Base-by-base conservation (phyloP, 2,113 vertebrate species). In the Gila orcuttii region DNA sequence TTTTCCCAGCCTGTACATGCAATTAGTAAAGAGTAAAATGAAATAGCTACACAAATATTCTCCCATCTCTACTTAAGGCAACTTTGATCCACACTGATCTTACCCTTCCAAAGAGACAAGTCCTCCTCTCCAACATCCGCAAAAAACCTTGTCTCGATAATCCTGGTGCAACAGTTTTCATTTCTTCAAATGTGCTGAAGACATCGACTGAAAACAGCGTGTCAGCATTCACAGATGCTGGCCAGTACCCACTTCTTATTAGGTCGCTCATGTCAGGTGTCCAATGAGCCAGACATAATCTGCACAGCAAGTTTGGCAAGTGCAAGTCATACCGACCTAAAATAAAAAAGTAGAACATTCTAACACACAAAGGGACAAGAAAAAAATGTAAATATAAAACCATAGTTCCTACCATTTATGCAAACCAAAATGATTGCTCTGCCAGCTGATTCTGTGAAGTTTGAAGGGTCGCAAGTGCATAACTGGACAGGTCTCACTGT, bases 261-360 rank as follows among this genome's bases (percentile, higher is more conserved):
- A 71, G 28, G 69, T 84, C 47, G 19, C 47, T 66, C 62, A 66
- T 66, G 62, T 66, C 64, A 69, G 81, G 59, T 83, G 36, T 73
- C 42, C 81, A 47, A 19, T 28, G n/a, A 55, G 81, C 81, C 62
- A 47, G 66, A 45, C 50, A 57, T 83, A 21, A 31, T 50, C 28
- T 66, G 13, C 28, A 66, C 62, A 66, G 13, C 64, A 66, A 15
- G 5, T 33, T 31, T 66, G 64, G 28, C 64, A 66, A 66, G 28
- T 66, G 28, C 64, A 66, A 33, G 31, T 66, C 64, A 66, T 66
- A 66, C 13, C 25, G 64, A 33, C 64, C 64, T 66, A 66, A 33
- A 66, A 17, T 33, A 2, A 6, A 33, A 66, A 17, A 31, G 2
- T 2, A 66, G 28, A 66, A 28, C 64, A 66, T 31, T 66, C 3